Evolutionary conservation across 2,113 vertebrate species (phyloP).

Genomic region (Malurus cyaneus): DNA sequence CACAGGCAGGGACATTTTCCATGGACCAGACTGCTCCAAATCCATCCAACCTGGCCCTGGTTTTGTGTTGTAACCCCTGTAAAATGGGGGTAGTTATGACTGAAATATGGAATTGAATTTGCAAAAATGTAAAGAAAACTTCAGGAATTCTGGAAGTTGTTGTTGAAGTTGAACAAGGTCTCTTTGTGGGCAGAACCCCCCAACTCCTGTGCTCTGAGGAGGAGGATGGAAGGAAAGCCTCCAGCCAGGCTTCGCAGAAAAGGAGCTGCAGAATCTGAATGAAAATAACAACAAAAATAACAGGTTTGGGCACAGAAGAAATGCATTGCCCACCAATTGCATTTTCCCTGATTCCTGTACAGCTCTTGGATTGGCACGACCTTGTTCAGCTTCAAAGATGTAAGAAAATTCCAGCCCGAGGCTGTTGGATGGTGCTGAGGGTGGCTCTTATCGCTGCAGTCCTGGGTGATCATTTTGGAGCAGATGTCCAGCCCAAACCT

Average conservation of each 20-base stretch:
- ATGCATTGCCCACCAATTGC: background rate
- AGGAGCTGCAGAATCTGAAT: background rate
- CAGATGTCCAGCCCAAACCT: background rate
- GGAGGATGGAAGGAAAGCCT: background rate
- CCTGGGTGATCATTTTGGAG: background rate
- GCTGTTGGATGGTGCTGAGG: background rate
- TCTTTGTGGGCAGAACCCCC: background rate
- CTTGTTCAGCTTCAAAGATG: background rate
- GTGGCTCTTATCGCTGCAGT: background rate
- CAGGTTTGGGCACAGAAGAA: background rate
- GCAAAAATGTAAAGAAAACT: background rate
- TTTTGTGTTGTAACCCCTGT: background rate
- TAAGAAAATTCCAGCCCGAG: background rate
- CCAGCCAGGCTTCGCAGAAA: background rate
- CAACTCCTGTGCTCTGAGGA: background rate
- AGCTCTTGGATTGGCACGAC: background rate
- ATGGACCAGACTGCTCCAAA: rapidly evolving
- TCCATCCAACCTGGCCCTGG: background rate
- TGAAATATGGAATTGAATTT: background rate
- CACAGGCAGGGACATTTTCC: background rate
- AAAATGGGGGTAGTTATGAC: rapidly evolving
- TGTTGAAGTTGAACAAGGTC: background rate
- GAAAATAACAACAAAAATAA: background rate
- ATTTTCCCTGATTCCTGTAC: background rate
- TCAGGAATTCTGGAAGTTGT: background rate